Percentiles rank a stretch among this genome's conserved stretches.
These are phyloP conservation scores for Ceramica pisi DNA, from an alignment of 2,888 invertebrate species.

Conservation along the genomic window DNA sequence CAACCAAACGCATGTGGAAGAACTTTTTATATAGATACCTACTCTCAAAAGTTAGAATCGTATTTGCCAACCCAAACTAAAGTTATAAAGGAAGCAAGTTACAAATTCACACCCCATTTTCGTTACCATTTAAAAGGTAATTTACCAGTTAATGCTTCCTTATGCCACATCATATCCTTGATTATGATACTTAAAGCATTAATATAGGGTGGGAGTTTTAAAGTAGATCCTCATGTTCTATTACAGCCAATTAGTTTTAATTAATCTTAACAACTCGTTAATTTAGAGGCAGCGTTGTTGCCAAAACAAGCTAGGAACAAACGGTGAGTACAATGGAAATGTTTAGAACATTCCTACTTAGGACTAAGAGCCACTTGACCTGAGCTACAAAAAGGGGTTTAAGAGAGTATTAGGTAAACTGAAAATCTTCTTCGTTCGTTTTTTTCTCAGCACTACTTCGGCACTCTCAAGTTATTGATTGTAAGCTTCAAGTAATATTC, in stretches of 20 bases:
- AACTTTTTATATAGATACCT: too few relatives aligned
- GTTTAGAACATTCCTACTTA: constrained; percentile 13
- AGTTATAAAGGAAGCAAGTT: neutral
- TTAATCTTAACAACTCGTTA: constrained; percentile 81
- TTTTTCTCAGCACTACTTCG: neutral
- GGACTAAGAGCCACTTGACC: neutral
- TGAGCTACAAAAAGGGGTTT: neutral
- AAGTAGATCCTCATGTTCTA: constrained; percentile 69
- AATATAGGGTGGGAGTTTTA: constrained; percentile 46
- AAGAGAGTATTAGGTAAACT: neutral
- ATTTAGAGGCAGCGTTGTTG: constrained; percentile 69
- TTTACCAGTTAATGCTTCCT: constrained; percentile 15
- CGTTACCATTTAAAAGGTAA: constrained; percentile 4
- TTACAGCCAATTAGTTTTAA: constrained; percentile 81
- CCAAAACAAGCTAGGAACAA: constrained; percentile 50
- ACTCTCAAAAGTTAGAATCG: neutral
- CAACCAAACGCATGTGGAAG: neutral
- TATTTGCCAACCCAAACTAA: neutral
- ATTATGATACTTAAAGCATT: constrained; percentile 31
- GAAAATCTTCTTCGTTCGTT: neutral
- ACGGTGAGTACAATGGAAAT: constrained; percentile 30
- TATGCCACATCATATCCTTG: constrained; percentile 28
- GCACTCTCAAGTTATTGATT: neutral
- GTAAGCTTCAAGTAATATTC: too few relatives aligned
- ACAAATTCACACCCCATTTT: neutral